Percentiles rank a stretch among this genome's conserved stretches.
phyloP scores from a whole-genome alignment of 2,113 vertebrate species.

The Elgaria multicarinata region DNA sequence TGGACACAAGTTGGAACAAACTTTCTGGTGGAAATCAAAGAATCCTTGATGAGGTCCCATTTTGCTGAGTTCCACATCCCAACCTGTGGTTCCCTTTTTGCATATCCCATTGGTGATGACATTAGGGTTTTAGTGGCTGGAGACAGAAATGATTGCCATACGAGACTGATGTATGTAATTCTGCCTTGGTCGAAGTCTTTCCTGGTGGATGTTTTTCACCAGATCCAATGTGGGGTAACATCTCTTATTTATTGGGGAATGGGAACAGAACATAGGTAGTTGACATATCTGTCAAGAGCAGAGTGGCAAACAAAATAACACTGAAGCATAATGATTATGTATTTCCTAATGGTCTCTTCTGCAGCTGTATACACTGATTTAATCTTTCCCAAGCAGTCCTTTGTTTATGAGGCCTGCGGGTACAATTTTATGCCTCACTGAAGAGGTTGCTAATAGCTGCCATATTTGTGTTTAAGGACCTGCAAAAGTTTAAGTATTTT shows the following conservation, averaged over 20 bases:
- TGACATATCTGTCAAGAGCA: conserved; percentile 72
- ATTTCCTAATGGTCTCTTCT: conserved; percentile 81
- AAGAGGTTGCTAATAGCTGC: conserved; percentile 88
- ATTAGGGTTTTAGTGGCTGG: conserved; percentile 31
- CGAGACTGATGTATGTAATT: conserved; percentile 49
- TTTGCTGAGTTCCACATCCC: too few relatives aligned
- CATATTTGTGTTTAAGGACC: conserved; percentile 88
- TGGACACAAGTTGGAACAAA: too few relatives aligned
- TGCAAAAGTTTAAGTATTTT: conserved; percentile 85
- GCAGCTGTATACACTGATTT: conserved; percentile 86
- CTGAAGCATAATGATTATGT: conserved; percentile 77
- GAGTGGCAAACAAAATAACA: conserved; percentile 73
- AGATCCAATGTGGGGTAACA: conserved; percentile 33
- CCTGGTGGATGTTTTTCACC: conserved; percentile 33
- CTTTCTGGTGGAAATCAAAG: too few relatives aligned
- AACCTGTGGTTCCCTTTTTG: not conserved
- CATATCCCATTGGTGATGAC: not conserved
- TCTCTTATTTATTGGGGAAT: conserved; percentile 45
- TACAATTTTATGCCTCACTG: conserved; percentile 89
- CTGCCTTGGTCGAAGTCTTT: conserved; percentile 57
- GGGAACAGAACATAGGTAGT: conserved; percentile 52
- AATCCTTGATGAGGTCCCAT: too few relatives aligned
- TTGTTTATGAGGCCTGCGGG: conserved; percentile 89
- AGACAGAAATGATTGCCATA: conserved; percentile 64
- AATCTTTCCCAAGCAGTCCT: conserved; percentile 84